phyloP scores from a whole-genome alignment of 1,140 invertebrate species.

The Drosophila carrolli region DNA sequence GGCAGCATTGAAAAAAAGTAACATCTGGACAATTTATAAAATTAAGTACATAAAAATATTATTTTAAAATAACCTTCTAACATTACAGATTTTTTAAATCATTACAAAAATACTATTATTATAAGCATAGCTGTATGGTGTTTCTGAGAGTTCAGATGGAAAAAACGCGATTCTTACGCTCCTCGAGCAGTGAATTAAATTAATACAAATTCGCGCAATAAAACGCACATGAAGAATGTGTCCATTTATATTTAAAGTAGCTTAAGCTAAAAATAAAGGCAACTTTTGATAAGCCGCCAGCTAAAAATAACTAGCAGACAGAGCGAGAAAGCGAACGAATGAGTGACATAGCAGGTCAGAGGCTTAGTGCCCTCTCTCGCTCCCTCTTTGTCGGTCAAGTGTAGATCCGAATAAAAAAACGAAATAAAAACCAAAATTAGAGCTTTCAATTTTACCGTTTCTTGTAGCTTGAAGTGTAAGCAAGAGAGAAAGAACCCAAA shows the following conservation, averaged over 20 bases:
- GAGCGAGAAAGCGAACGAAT: background rate
- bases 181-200: conserved; percentile 67
- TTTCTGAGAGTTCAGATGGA: conserved; percentile 7
- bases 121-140: background rate
- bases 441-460: conserved; percentile 33
- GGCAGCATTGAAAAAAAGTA: background rate
- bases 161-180: conserved; percentile 37
- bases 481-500: background rate
- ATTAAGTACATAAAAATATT: too few relatives aligned
- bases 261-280: conserved; percentile 64
- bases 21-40: background rate
- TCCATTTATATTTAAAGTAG: conserved; percentile 62
- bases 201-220: conserved; percentile 70
- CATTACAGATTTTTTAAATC: too few relatives aligned
- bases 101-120: background rate
- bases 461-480: background rate
- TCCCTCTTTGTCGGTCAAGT: conserved; percentile 38
- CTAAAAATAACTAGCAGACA: conserved; percentile 52
- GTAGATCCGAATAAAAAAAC: conserved; percentile 21
- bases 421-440: conserved; percentile 17
- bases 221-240: conserved; percentile 43
- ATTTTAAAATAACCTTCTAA: too few relatives aligned
- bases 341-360: conserved; percentile 43
- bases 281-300: conserved; percentile 67
- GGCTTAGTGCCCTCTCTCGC: conserved; percentile 30